Evolutionary conservation across 2,113 vertebrate species (phyloP).

Genomic region (Serilophus lunatus): DNA sequence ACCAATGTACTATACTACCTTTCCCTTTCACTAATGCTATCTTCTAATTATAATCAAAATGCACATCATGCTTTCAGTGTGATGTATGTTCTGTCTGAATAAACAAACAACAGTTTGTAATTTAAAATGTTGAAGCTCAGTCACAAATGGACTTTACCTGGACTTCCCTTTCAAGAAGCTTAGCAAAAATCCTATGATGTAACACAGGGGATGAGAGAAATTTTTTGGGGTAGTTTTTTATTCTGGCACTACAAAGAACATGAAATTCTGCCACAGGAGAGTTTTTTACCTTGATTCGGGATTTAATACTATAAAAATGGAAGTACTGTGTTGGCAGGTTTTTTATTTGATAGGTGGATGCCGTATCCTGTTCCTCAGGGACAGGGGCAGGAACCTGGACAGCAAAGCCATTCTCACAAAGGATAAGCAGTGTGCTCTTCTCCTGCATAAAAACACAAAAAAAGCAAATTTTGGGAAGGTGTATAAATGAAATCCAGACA

Average conservation of each 20-base stretch:
- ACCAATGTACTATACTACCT: background rate
- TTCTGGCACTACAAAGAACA: background rate
- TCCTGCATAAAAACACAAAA: slow-evolving; percentile 66
- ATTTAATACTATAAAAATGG: slow-evolving; percentile 89
- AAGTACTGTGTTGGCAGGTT: slow-evolving; percentile 76
- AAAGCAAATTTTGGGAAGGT: background rate
- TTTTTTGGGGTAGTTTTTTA: background rate
- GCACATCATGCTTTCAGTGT: background rate
- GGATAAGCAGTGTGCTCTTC: slow-evolving; percentile 78
- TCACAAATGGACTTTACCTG: background rate
- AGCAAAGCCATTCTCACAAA: slow-evolving; percentile 84
- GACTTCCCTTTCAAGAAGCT: background rate
- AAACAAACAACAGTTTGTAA: background rate
- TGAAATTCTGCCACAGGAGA: background rate
- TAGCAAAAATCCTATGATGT: background rate
- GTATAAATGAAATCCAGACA: background rate
- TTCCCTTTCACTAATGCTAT: background rate
- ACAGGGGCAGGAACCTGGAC: slow-evolving; percentile 79
- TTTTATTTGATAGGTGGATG: slow-evolving; percentile 77
- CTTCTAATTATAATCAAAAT: background rate
- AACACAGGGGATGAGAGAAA: background rate
- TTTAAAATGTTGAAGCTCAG: background rate
- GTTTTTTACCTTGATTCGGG: slow-evolving; percentile 82
- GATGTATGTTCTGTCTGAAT: background rate
- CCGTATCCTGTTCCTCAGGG: background rate